Evolutionary conservation across 2,888 invertebrate species (phyloP).

Genomic region (Ichneumoninae sp.): DNA sequence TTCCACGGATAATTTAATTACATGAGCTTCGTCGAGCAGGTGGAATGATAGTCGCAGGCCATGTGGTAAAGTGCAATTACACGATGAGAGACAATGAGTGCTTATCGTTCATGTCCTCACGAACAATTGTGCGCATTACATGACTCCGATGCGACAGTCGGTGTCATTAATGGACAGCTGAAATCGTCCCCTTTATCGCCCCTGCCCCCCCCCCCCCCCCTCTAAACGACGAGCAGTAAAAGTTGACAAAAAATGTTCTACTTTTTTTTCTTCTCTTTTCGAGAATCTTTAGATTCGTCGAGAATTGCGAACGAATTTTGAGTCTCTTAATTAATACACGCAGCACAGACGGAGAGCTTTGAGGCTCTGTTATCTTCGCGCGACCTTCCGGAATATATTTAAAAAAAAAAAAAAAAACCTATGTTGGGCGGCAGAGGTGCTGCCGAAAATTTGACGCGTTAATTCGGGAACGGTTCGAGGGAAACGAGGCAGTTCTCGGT

Average conservation of each 20-base stretch:
- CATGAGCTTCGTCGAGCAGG: conserved; percentile 9
- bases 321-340: conserved; percentile 55
- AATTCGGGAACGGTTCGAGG: conserved; percentile 17
- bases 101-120: conserved; percentile 2
- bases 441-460: conserved; percentile 34
- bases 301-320: conserved; percentile 26
- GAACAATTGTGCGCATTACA: not conserved
- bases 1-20: conserved; percentile 41
- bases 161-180: conserved; percentile 37
- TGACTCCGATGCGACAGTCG: conserved; percentile 20
- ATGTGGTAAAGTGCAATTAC: conserved; percentile 22
- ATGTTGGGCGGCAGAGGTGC: conserved; percentile 39
- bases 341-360: not conserved
- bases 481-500: not conserved
- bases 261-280: not conserved
- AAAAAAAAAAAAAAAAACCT: conserved; percentile 10
- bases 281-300: not conserved
- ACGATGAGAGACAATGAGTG: conserved; percentile 7
- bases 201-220: not conserved
- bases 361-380: conserved; percentile 38
- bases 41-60: conserved; percentile 14
- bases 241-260: conserved; percentile 5
- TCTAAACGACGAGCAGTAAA: conserved; percentile 28
- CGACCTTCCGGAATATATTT: conserved; percentile 40
- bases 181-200: conserved; percentile 37